These are phyloP conservation scores for Tachycineta bicolor DNA, from an alignment of 2,113 vertebrate genomes.

Conservation along the genomic window DNA sequence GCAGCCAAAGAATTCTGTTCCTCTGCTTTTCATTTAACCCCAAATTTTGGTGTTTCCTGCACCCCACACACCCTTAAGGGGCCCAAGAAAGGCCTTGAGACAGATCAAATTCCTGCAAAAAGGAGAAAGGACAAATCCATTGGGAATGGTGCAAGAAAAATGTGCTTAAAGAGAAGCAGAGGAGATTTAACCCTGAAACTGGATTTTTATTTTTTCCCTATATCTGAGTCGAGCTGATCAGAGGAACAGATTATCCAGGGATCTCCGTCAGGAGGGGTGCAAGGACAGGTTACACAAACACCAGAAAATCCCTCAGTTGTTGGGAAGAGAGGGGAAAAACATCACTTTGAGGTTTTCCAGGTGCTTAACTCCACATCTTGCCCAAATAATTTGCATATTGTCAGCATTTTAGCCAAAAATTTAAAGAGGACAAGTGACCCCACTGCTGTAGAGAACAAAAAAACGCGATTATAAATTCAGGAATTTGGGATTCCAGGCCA, in stretches of 20 bases:
- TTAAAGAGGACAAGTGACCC: background rate
- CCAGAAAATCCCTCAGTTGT: background rate
- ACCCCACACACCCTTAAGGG: background rate
- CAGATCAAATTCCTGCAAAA: background rate
- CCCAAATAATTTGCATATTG: rapidly evolving
- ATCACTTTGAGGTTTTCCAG: background rate
- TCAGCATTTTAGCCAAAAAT: background rate
- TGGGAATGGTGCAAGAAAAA: background rate
- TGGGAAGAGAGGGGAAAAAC: background rate
- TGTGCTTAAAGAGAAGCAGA: background rate
- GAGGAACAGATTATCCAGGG: background rate
- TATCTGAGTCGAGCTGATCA: background rate
- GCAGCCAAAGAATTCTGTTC: background rate
- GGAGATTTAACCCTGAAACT: background rate
- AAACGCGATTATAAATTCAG: background rate
- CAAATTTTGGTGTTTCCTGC: background rate
- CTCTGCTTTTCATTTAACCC: background rate
- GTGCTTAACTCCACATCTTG: background rate
- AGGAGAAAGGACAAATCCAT: background rate
- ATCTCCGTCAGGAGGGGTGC: background rate
- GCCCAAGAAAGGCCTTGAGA: background rate
- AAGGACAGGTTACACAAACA: background rate
- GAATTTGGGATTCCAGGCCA: background rate
- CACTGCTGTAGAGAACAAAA: background rate
- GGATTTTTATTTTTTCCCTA: background rate